Percentiles rank a stretch among this genome's conserved stretches.
Evolutionary conservation across 2,113 vertebrate genomes (phyloP).

Genomic region (Pomatorhinus ruficollis): DNA sequence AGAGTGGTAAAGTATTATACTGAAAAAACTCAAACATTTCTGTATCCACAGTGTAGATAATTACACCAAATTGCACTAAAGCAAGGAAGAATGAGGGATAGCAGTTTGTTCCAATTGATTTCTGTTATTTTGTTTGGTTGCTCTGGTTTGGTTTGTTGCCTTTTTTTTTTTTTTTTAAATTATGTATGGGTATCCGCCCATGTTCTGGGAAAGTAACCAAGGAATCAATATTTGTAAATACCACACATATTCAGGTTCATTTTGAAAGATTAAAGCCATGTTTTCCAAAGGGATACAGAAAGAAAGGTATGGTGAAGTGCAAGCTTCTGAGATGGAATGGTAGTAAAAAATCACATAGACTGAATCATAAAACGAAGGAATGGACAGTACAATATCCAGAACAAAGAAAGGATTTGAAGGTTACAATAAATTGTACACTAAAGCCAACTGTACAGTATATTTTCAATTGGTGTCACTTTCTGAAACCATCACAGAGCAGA

Average conservation of each 20-base stretch:
- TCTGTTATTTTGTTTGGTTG: background rate
- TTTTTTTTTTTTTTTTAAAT: background rate
- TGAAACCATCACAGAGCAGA: slow-evolving; percentile 29
- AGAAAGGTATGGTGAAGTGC: slow-evolving; percentile 10
- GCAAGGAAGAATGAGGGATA: background rate
- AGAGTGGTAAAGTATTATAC: background rate
- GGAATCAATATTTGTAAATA: background rate
- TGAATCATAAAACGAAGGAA: slow-evolving; percentile 43
- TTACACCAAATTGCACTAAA: background rate
- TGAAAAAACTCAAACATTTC: background rate
- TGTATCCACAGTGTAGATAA: background rate
- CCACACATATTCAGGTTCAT: background rate
- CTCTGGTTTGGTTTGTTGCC: background rate
- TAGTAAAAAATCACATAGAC: slow-evolving; percentile 50
- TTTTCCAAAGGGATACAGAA: slow-evolving; percentile 51
- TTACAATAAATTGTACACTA: slow-evolving; percentile 54
- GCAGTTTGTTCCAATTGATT: background rate
- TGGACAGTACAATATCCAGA: slow-evolving; percentile 29
- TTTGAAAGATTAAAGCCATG: slow-evolving; percentile 6
- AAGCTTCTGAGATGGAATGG: slow-evolving; percentile 18
- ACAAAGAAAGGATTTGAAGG: slow-evolving; percentile 14
- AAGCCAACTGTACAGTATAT: slow-evolving; percentile 14
- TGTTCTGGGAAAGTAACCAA: background rate
- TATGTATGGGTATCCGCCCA: background rate
- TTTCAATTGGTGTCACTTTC: slow-evolving; percentile 30